Evolutionary conservation across 2,888 invertebrate species (phyloP).

Genomic region (Eristalis arbustorum): DNA sequence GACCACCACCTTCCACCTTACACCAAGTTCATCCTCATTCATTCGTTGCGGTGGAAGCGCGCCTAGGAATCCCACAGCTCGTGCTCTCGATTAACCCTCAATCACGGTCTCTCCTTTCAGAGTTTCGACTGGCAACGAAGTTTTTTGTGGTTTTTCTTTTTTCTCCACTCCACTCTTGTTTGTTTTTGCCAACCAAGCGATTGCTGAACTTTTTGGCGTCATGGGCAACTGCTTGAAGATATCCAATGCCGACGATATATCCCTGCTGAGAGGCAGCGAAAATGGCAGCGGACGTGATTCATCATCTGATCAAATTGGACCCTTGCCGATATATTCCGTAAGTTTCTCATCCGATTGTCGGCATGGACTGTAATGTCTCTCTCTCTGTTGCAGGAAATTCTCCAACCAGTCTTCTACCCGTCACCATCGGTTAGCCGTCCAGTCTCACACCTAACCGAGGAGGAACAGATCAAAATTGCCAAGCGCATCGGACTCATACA

Average conservation of each 20-base stretch:
- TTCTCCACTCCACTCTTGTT: too few relatives aligned
- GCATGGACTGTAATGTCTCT: too few relatives aligned
- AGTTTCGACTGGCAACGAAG: too few relatives aligned
- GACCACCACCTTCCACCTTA: too few relatives aligned
- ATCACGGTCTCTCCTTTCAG: too few relatives aligned
- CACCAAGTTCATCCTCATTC: too few relatives aligned
- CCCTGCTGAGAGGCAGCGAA: constrained; percentile 83
- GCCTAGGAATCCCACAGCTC: too few relatives aligned
- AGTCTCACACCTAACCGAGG: constrained; percentile 84
- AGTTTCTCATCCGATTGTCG: too few relatives aligned
- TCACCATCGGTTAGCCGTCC: constrained; percentile 83
- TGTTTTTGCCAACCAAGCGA: background rate
- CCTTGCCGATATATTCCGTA: constrained; percentile 81
- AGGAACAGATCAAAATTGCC: constrained; percentile 92
- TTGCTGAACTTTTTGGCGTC: constrained; percentile 67
- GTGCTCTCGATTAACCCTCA: too few relatives aligned
- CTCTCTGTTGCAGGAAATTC: constrained; percentile 73
- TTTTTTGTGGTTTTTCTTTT: too few relatives aligned
- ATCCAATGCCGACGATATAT: constrained; percentile 84
- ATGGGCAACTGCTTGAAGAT: constrained; percentile 89
- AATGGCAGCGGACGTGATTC: constrained; percentile 82
- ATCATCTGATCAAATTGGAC: constrained; percentile 83
- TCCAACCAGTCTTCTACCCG: constrained; percentile 85
- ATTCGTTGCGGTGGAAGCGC: too few relatives aligned
- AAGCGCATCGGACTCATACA: constrained; percentile 93